Conservation (phyloP, 2,888 invertebrate species). For the Theristus sp. region DNA sequence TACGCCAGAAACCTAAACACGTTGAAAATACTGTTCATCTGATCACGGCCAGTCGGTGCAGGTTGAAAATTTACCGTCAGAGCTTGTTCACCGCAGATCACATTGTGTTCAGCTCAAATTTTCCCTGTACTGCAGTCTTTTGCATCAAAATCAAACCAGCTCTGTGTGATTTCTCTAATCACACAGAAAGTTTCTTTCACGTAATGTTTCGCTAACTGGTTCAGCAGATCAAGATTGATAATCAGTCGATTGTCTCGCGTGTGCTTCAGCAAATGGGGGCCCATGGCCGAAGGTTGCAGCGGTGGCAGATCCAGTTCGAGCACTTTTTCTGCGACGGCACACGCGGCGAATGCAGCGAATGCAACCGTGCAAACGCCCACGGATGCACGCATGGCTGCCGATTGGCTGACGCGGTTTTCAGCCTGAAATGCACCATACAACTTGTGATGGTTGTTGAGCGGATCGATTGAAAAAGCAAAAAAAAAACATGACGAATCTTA, state of each 20-base stretch:
- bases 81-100: too few species aligned
- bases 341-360: background rate
- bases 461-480: background rate
- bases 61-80: too few species aligned
- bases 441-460: background rate
- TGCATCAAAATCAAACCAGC: too few species aligned
- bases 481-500: background rate
- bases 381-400: background rate
- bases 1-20: background rate
- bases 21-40: too few species aligned
- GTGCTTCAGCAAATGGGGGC: background rate
- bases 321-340: background rate
- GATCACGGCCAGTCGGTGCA: too few species aligned
- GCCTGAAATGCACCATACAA: background rate
- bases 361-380: background rate
- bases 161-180: too few species aligned
- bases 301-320: background rate
- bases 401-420: too few species aligned
- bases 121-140: too few species aligned
- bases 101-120: too few species aligned
- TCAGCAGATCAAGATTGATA: constrained; percentile 21
- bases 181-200: too few species aligned
- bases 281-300: background rate
- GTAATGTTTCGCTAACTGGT: too few species aligned
- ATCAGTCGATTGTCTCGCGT: constrained; percentile 15